A percentile compares a stretch with the other conserved stretches of the same genome.
phyloP scores from a whole-genome alignment of 2,113 vertebrate species.

The Oenanthe oenanthe region DNA sequence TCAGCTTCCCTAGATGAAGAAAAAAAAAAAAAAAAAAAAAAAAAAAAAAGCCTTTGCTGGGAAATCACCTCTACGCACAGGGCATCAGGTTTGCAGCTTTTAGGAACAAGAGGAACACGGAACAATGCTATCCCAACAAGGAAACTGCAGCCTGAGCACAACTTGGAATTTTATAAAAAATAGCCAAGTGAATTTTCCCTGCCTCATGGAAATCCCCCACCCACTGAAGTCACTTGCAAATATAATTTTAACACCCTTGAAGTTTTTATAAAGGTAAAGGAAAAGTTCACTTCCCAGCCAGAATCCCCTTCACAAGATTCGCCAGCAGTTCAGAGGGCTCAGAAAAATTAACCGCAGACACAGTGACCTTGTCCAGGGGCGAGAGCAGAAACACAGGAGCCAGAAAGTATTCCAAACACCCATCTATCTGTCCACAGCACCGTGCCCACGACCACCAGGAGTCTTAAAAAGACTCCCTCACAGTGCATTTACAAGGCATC shows the following conservation, averaged over 20 bases:
- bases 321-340: neutral
- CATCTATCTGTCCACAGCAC: neutral
- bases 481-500: neutral
- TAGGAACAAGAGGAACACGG: neutral
- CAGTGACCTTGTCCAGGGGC: neutral
- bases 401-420: neutral
- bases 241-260: neutral
- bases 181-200: neutral
- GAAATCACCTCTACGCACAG: neutral
- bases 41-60: neutral
- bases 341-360: neutral
- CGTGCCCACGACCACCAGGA: neutral
- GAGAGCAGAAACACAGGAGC: neutral
- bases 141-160: neutral
- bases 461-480: neutral
- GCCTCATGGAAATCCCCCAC: neutral
- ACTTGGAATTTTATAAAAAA: neutral
- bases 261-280: neutral
- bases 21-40: neutral
- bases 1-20: neutral
- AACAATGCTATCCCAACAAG: fast-evolving
- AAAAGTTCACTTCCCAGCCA: neutral
- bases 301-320: neutral
- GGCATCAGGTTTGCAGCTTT: neutral
- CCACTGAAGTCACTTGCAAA: neutral